Percentiles rank a stretch among this genome's conserved stretches.
These are phyloP conservation scores for Ctenopoma multispine DNA, from an alignment of 2,797 vertebrate species.

Conservation along the genomic window DNA sequence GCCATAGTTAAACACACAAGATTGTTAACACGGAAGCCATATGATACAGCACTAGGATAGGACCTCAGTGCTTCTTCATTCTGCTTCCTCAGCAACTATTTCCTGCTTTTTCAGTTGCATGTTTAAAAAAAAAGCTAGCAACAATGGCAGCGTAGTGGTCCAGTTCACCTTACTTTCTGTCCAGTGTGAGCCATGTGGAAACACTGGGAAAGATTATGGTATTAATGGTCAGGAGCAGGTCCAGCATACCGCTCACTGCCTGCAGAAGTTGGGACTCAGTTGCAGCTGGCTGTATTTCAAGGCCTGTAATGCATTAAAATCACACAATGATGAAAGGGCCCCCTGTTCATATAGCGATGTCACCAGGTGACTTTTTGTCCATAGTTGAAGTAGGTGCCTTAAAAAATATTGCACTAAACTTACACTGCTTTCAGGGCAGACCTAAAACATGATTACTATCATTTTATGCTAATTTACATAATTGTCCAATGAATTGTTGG, in stretches of 20 bases:
- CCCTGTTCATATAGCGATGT: slow-evolving; percentile 62
- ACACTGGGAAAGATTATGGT: slow-evolving; percentile 74
- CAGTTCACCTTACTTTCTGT: slow-evolving; percentile 52
- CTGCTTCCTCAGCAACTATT: slow-evolving; percentile 76
- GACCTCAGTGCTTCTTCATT: slow-evolving; percentile 56
- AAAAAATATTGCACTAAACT: slow-evolving; percentile 24
- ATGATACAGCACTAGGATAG: slow-evolving; percentile 70
- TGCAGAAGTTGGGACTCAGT: slow-evolving; percentile 73
- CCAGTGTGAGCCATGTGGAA: slow-evolving; percentile 47
- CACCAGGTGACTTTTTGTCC: slow-evolving; percentile 46
- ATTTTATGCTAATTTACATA: slow-evolving; percentile 58
- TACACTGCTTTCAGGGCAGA: slow-evolving; percentile 26
- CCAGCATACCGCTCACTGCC: slow-evolving; percentile 60
- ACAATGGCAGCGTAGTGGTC: slow-evolving; percentile 54
- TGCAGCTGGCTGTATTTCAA: slow-evolving; percentile 74
- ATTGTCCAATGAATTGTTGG: slow-evolving; percentile 65
- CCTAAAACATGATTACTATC: slow-evolving; percentile 45
- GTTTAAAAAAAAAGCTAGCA: slow-evolving; percentile 14
- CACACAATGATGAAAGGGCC: slow-evolving; percentile 68
- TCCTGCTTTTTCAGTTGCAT: slow-evolving; percentile 53
- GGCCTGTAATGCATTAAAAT: slow-evolving; percentile 79
- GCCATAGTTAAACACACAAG: slow-evolving; percentile 73
- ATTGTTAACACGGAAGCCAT: slow-evolving; percentile 75
- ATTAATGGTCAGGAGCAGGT: slow-evolving; percentile 71
- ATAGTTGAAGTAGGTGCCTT: slow-evolving; percentile 28